Evolutionary conservation across 2,113 vertebrate species (phyloP), one percentile per base, ranked within the genome.

Genomic region (Spheniscus mendiculus): DNA sequence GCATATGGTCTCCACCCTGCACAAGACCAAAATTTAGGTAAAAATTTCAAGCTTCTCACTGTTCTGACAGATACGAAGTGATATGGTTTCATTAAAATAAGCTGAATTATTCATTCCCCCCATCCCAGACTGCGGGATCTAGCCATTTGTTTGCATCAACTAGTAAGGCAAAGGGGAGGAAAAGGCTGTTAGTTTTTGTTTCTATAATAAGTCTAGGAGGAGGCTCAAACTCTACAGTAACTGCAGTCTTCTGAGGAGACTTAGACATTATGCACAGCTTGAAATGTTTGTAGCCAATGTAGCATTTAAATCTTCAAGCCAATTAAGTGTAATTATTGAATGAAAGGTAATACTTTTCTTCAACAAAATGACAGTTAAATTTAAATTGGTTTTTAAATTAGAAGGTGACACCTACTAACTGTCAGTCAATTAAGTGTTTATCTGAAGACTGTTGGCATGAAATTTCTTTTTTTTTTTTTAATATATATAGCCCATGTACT

Each of bases 321-420:
- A 97, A 98, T 98, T 98, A 98, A 94, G 49, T 91, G 40, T 84
- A 97, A 98, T 98, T 97, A 98, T 90, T 87, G 90, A 97, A 87
- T 94, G 94, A 97, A 94, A 95, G 83, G 94, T 91, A 97, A 96
- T 81, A 95, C 67, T 97, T 97, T 95, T 83, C 87, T 97, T 92
- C 89, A 92, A 93, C 77, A 94, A 67, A 69, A 66, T 55, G 84
- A 96, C 2, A 10, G 91, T 96, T 97, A 94, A 88, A 97, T 97
- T 97, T 96, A 97, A 98, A 95, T 91, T 92, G 30, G 36, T 72
- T 95, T 98, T 97, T 83, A 90, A 95, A 97, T 97, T 96, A 97
- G 81, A 83, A 98, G 70, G 84, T 92, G 97, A 95, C 97, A 97
- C 94, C 97, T 96, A 98, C 98, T 96, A 65, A 62, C 94, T 97